Conservation (phyloP, 2,888 invertebrate species). For the Carcina quercana region DNA sequence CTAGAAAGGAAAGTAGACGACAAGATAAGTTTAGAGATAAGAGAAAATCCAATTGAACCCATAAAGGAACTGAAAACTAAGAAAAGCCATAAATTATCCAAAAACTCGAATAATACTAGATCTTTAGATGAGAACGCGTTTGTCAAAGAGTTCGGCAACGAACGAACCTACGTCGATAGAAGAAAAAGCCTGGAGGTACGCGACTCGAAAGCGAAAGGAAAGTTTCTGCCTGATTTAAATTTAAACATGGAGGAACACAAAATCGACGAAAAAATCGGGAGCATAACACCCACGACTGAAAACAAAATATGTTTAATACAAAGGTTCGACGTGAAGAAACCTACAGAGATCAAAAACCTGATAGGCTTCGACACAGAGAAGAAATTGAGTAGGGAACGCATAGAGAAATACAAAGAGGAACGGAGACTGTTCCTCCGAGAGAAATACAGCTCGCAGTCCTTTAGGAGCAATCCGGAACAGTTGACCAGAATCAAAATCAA, state of each 20-base stretch:
- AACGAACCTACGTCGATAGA: slow-evolving; percentile 42
- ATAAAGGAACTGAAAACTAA: slow-evolving; percentile 55
- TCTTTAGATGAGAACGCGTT: slow-evolving; percentile 85
- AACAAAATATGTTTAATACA: slow-evolving; percentile 77
- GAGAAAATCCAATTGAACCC: slow-evolving; percentile 33
- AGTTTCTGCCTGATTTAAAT: slow-evolving; percentile 61
- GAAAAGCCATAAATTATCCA: slow-evolving; percentile 70
- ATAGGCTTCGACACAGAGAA: slow-evolving; percentile 65
- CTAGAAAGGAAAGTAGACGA: slow-evolving; percentile 44
- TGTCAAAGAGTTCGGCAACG: slow-evolving; percentile 77
- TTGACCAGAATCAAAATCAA: slow-evolving; percentile 56
- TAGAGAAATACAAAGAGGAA: slow-evolving; percentile 94
- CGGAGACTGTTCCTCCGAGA: slow-evolving; percentile 88
- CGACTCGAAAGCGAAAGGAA: slow-evolving; percentile 75
- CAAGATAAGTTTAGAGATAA: slow-evolving; percentile 29
- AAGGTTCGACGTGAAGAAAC: slow-evolving; percentile 48
- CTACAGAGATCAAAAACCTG: slow-evolving; percentile 42
- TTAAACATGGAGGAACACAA: slow-evolving; percentile 44
- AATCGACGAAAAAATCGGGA: slow-evolving; percentile 22
- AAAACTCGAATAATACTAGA: slow-evolving; percentile 77
- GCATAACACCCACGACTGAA: slow-evolving; percentile 75
- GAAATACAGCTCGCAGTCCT: slow-evolving; percentile 89
- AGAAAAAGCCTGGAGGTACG: slow-evolving; percentile 78
- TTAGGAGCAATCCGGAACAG: slow-evolving; percentile 77
- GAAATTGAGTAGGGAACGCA: slow-evolving; percentile 84